Evolutionary conservation across 2,888 invertebrate species (phyloP).

Genomic region (Brachyptera putata): DNA sequence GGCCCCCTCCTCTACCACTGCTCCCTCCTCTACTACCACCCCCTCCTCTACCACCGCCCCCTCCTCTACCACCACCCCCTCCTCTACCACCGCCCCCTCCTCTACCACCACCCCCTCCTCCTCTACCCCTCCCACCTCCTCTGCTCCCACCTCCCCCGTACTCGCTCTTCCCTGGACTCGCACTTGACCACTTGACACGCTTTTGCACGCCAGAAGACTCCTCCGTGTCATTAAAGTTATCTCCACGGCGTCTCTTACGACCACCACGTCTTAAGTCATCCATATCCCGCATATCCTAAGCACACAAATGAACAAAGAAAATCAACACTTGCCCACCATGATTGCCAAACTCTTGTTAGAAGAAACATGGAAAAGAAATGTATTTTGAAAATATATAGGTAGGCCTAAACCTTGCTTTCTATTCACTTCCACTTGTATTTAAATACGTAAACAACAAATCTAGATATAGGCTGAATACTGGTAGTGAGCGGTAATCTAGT

Average conservation of each 20-base stretch:
- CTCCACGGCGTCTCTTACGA: constrained; percentile 52
- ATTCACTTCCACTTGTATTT: too few species aligned
- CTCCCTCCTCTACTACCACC: constrained; percentile 31
- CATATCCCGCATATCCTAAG: constrained; percentile 58
- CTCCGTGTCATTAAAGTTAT: constrained; percentile 73
- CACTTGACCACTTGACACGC: constrained; percentile 56
- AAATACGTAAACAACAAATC: too few species aligned
- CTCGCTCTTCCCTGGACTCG: too few species aligned
- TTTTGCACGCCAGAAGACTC: constrained; percentile 74
- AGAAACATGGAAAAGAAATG: too few species aligned
- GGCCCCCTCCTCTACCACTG: constrained; percentile 33
- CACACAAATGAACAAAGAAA: neutral
- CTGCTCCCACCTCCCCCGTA: constrained; percentile 18
- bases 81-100: neutral
- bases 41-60: constrained; percentile 42
- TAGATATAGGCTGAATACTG: too few species aligned
- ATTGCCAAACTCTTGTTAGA: too few species aligned
- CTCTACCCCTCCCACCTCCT: neutral
- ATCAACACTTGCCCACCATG: too few species aligned
- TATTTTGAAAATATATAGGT: too few species aligned
- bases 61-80: constrained; percentile 30
- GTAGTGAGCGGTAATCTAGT: too few species aligned
- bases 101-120: constrained; percentile 1
- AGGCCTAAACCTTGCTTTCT: too few species aligned
- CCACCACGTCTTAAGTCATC: constrained; percentile 61